Conservation (phyloP, 2,797 vertebrate genomes). For the Manis javanica region DNA sequence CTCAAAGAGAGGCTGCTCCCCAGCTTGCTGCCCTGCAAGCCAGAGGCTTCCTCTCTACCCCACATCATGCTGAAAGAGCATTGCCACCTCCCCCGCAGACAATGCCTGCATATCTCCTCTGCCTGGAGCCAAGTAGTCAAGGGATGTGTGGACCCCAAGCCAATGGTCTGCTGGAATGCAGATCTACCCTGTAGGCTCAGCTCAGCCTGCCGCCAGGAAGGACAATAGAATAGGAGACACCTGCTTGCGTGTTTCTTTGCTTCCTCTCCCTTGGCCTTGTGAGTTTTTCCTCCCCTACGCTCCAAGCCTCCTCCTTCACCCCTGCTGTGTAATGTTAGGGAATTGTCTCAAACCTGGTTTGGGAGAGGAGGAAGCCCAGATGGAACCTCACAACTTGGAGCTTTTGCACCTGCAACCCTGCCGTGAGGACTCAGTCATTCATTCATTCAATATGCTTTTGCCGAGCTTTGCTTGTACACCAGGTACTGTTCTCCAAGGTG, state of each 20-base stretch:
- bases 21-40: neutral
- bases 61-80: neutral
- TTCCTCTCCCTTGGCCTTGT: neutral
- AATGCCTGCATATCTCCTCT: neutral
- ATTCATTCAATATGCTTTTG: neutral
- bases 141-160: too few species aligned
- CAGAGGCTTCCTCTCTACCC: neutral
- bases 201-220: neutral
- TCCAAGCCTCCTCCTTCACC: neutral
- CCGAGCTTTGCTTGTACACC: neutral
- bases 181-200: neutral
- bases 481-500: neutral
- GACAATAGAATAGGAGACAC: neutral
- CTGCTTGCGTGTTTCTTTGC: too few species aligned
- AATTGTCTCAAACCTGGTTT: neutral
- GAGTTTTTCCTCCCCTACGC: neutral
- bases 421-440: neutral
- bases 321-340: neutral
- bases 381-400: neutral
- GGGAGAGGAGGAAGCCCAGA: neutral
- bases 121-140: neutral
- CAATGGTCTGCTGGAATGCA: neutral
- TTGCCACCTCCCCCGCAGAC: too few species aligned
- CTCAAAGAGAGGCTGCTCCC: neutral
- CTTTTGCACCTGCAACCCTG: neutral